These are phyloP conservation scores for Barbus barbus DNA, from an alignment of 2,113 vertebrate genomes.

Conservation along the genomic window DNA sequence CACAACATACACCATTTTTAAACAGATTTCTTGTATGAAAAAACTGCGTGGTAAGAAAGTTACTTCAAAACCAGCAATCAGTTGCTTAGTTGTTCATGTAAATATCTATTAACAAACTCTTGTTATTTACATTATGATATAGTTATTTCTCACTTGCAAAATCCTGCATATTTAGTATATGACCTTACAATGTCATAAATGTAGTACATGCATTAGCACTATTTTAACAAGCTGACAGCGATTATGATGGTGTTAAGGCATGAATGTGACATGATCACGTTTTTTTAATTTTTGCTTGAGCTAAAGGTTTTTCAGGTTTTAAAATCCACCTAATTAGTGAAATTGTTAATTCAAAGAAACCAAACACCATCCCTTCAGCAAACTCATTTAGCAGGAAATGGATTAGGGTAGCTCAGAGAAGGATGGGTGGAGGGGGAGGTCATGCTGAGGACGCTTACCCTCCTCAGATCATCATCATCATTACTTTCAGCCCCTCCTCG, in stretches of 20 bases:
- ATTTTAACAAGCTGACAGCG: constrained; percentile 10
- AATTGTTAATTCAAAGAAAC: constrained; percentile 3
- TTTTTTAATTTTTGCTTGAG: background rate
- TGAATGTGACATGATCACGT: constrained; percentile 4
- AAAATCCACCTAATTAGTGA: background rate
- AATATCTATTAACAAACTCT: background rate
- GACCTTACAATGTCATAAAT: constrained; percentile 7
- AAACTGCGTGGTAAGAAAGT: background rate
- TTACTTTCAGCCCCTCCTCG: constrained; percentile 51
- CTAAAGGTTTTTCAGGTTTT: background rate
- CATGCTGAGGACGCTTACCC: constrained; percentile 79
- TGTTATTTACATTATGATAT: background rate
- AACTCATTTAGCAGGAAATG: constrained; percentile 61
- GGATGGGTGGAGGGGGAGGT: constrained; percentile 52
- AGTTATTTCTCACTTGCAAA: background rate
- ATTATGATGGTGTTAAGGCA: constrained; percentile 15
- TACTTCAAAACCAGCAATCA: background rate
- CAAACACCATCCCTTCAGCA: constrained; percentile 55
- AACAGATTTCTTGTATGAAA: background rate
- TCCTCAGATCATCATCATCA: constrained; percentile 74
- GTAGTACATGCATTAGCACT: constrained; percentile 5
- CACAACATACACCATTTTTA: background rate
- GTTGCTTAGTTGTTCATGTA: background rate
- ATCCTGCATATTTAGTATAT: background rate
- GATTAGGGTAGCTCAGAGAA: constrained; percentile 58